These are phyloP conservation scores for Temnothorax nylanderi DNA, from an alignment of 1,140 invertebrate genomes.

Conservation along the genomic window DNA sequence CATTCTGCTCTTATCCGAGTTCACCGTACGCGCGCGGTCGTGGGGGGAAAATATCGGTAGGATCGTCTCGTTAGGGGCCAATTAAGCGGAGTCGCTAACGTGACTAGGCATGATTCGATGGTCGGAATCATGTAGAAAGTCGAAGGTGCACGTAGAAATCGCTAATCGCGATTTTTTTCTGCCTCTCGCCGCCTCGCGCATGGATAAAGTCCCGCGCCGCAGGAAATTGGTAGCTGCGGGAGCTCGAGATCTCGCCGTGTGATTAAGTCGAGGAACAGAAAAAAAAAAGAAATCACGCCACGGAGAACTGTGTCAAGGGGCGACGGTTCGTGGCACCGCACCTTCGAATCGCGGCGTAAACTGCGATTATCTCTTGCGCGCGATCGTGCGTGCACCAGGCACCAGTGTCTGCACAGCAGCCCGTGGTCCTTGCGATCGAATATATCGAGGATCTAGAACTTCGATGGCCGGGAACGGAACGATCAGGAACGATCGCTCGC, in stretches of 20 bases:
- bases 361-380: constrained; percentile 26
- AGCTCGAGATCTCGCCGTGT: neutral
- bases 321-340: neutral
- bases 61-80: constrained; percentile 16
- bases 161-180: constrained; percentile 5
- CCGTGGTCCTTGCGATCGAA: constrained; percentile 30
- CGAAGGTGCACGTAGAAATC: constrained; percentile 20
- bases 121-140: constrained; percentile 29
- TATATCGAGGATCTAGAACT: constrained; percentile 61
- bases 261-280: neutral
- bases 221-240: neutral
- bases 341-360: constrained; percentile 13
- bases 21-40: neutral
- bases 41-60: neutral
- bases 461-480: neutral
- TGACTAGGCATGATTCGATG: constrained; percentile 16
- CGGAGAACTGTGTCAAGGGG: constrained; percentile 33
- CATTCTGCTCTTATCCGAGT: neutral
- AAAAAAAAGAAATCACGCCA: neutral
- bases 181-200: neutral
- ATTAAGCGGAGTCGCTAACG: constrained; percentile 33
- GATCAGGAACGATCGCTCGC: neutral
- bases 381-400: constrained; percentile 18
- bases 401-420: neutral
- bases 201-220: neutral